Conservation (phyloP, 2,113 vertebrate species). For the Cinclus mexicanus region DNA sequence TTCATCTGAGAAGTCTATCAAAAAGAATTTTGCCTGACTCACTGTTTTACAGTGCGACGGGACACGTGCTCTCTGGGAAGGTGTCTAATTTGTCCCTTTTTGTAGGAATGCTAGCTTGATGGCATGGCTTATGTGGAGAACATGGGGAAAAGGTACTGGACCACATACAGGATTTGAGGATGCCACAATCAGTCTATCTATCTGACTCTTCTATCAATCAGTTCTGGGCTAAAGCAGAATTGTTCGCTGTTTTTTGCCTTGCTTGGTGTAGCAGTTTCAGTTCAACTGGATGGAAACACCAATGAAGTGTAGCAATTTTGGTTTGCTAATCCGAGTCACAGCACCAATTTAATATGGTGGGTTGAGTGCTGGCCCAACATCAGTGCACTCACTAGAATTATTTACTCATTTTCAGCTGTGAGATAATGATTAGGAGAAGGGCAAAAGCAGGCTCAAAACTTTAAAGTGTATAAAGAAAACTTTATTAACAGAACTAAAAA, state of each 20-base stretch:
- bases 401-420: too few relatives aligned
- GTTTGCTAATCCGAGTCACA: not conserved
- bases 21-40: not conserved
- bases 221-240: not conserved
- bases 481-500: too few relatives aligned
- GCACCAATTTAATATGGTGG: not conserved
- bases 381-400: too few relatives aligned
- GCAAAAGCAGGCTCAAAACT: too few relatives aligned
- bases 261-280: not conserved
- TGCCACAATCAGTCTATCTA: not conserved
- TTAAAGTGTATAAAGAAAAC: too few relatives aligned
- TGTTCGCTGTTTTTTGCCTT: not conserved
- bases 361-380: not conserved
- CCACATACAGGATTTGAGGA: not conserved
- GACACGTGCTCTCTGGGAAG: not conserved
- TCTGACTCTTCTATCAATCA: not conserved
- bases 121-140: not conserved
- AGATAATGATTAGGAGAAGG: too few relatives aligned
- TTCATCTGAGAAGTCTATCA: not conserved
- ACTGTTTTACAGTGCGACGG: not conserved
- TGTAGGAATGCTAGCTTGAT: not conserved
- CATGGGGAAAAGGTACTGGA: not conserved
- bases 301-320: not conserved
- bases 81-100: not conserved
- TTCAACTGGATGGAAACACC: not conserved